Evolutionary conservation across 2,888 invertebrate species (phyloP).

Genomic region (Aporophyla lueneburgensis): DNA sequence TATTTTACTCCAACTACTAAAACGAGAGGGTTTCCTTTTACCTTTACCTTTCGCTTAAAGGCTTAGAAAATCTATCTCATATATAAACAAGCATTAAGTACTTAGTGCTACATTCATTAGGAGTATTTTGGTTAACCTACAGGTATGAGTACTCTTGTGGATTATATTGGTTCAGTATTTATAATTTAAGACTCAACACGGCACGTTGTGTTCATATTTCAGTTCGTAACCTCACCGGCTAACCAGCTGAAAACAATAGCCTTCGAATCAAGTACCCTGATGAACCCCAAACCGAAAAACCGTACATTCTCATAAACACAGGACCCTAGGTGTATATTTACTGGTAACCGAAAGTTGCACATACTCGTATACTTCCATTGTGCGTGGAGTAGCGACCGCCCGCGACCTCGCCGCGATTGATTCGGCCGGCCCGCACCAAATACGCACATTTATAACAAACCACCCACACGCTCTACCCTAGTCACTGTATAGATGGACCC

Average conservation of each 20-base stretch:
- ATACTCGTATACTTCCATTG: constrained; percentile 11
- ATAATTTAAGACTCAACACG: neutral
- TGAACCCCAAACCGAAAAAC: neutral
- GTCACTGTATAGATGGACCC: neutral
- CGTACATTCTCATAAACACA: constrained; percentile 27
- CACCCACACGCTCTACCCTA: constrained; percentile 22
- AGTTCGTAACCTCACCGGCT: neutral
- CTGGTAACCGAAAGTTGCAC: constrained; percentile 26
- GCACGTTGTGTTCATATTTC: neutral
- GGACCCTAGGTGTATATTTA: constrained; percentile 6
- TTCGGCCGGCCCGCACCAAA: constrained; percentile 39
- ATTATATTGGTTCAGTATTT: neutral
- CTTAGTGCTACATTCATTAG: no score
- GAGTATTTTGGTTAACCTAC: neutral
- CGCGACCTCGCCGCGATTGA: constrained; percentile 60
- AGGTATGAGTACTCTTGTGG: neutral
- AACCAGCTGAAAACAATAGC: neutral
- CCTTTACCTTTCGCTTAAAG: neutral
- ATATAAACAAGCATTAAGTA: neutral
- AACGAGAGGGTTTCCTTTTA: neutral
- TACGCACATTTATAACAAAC: constrained; percentile 51
- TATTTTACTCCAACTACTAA: neutral
- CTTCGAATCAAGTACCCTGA: neutral
- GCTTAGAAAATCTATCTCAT: neutral
- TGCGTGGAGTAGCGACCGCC: constrained; percentile 28